A percentile compares a stretch with the other conserved stretches of the same genome.
These are phyloP conservation scores for Napeogenes sylphis DNA, from an alignment of 2,888 invertebrate species.

Conservation along the genomic window DNA sequence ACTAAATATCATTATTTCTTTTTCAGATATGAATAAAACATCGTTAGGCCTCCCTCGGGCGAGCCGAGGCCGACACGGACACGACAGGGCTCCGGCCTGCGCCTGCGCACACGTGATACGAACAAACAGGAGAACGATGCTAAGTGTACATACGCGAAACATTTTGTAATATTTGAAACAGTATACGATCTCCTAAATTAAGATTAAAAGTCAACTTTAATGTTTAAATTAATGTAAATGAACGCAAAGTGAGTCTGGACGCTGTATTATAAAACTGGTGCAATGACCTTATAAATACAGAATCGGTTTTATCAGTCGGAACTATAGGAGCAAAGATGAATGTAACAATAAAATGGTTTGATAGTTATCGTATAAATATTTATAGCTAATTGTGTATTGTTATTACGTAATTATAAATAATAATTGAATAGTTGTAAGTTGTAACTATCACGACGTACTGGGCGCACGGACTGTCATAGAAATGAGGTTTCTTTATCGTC, in stretches of 20 bases:
- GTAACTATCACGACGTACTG: slow-evolving; percentile 71
- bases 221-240: slow-evolving; percentile 67
- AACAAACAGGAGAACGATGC: slow-evolving; percentile 71
- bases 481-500: slow-evolving; percentile 44
- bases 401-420: slow-evolving; percentile 77
- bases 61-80: slow-evolving; percentile 35
- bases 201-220: slow-evolving; percentile 76
- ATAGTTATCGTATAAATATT: slow-evolving; percentile 78
- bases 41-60: slow-evolving; percentile 47
- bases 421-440: slow-evolving; percentile 76
- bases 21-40: slow-evolving; percentile 70
- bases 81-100: slow-evolving; percentile 29
- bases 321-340: slow-evolving; percentile 63
- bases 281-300: slow-evolving; percentile 54
- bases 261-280: slow-evolving; percentile 59
- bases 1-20: slow-evolving; percentile 23
- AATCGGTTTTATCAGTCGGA: slow-evolving; percentile 57
- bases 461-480: slow-evolving; percentile 47
- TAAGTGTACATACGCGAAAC: slow-evolving; percentile 73
- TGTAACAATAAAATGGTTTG: slow-evolving; percentile 73
- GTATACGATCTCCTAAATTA: slow-evolving; percentile 79
- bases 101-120: slow-evolving; percentile 48
- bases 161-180: slow-evolving; percentile 78
- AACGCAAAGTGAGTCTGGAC: slow-evolving; percentile 64
- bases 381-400: slow-evolving; percentile 79